Evolutionary conservation across 2,113 vertebrate genomes (phyloP).

Genomic region (Chlamydotis undulata): DNA sequence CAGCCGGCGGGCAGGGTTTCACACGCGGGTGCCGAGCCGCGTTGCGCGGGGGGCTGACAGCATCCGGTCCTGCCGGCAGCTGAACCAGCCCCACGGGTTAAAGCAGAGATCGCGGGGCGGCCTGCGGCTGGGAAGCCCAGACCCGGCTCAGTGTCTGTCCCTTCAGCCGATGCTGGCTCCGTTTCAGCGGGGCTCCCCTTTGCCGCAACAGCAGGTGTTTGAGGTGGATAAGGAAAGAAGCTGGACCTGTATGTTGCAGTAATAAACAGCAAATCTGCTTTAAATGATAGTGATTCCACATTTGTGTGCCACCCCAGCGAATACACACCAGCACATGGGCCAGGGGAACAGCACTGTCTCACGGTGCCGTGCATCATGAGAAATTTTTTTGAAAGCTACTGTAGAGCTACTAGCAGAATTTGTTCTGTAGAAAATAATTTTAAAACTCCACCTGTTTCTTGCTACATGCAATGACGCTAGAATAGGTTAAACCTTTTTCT

Average conservation of each 20-base stretch:
- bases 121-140: too few species aligned
- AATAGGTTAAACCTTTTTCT: neutral
- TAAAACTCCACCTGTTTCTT: neutral
- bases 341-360: neutral
- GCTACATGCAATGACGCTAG: neutral
- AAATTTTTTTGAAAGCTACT: neutral
- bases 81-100: too few species aligned
- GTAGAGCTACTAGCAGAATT: neutral
- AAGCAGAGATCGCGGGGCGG: too few species aligned
- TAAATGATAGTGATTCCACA: neutral
- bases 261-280: conserved; percentile 1
- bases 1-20: neutral
- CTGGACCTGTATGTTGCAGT: neutral
- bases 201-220: neutral
- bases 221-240: neutral
- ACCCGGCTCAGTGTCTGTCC: neutral
- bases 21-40: accelerated
- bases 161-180: neutral
- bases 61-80: neutral
- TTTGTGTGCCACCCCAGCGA: neutral
- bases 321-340: neutral
- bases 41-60: neutral
- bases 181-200: neutral
- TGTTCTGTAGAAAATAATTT: neutral
- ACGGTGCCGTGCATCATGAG: neutral